Percentiles rank a stretch among this genome's conserved stretches.
Evolutionary conservation across 2,888 invertebrate species (phyloP).

Genomic region (Cremastobaeus sp.): DNA sequence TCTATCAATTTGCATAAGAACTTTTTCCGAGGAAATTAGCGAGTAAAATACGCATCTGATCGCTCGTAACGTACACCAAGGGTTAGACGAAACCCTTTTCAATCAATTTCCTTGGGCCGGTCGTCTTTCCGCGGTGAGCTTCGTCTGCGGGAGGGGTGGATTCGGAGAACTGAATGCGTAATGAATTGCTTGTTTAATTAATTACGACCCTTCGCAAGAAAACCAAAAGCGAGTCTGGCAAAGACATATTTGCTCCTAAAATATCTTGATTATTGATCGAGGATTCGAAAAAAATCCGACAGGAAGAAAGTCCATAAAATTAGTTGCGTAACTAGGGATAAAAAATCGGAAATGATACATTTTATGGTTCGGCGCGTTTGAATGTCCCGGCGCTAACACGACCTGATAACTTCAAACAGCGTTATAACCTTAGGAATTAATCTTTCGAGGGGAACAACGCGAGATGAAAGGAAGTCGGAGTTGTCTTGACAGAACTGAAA

Average conservation of each 20-base stretch:
- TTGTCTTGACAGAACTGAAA: slow-evolving; percentile 47
- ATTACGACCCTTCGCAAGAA: slow-evolving; percentile 80
- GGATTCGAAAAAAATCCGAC: background rate
- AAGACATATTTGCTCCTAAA: slow-evolving; percentile 70
- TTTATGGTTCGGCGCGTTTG: slow-evolving; percentile 28
- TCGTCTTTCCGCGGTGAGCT: slow-evolving; percentile 71
- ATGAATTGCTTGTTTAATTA: slow-evolving; percentile 89
- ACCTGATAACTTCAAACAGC: slow-evolving; percentile 44
- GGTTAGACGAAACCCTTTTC: slow-evolving; percentile 70
- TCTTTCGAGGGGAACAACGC: slow-evolving; percentile 28
- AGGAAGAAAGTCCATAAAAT: background rate
- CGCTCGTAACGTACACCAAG: slow-evolving; percentile 58
- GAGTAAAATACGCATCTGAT: slow-evolving; percentile 57
- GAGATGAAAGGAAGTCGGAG: slow-evolving; percentile 53
- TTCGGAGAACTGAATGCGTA: slow-evolving; percentile 77
- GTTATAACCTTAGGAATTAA: slow-evolving; percentile 31
- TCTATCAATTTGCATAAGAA: slow-evolving; percentile 13
- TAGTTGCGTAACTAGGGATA: background rate
- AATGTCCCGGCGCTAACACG: slow-evolving; percentile 48
- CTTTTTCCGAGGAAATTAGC: slow-evolving; percentile 34
- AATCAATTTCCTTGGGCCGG: slow-evolving; percentile 76
- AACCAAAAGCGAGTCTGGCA: slow-evolving; percentile 62
- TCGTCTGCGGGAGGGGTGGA: slow-evolving; percentile 64
- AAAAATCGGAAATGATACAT: slow-evolving; percentile 19
- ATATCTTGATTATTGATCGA: slow-evolving; percentile 29